A percentile compares a stretch with the other conserved stretches of the same genome.
These are phyloP conservation scores for Neogale vison DNA, from an alignment of 2,113 vertebrate species.

Conservation along the genomic window DNA sequence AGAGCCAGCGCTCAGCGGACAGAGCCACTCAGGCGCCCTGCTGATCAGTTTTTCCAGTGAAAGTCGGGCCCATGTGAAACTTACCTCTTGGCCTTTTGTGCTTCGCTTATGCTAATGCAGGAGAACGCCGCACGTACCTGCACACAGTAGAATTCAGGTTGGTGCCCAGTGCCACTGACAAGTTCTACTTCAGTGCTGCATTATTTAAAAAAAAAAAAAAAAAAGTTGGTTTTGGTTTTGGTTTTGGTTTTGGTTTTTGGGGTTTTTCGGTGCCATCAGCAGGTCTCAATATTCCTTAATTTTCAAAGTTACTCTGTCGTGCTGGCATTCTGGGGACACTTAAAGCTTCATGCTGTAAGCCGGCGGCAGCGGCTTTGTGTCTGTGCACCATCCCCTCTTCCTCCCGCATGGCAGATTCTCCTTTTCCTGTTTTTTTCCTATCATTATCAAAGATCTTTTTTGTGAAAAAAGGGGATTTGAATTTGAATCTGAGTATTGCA, in stretches of 20 bases:
- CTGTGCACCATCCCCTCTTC: not conserved
- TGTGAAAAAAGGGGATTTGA: not conserved
- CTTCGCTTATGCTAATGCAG: not conserved
- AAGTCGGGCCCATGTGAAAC: not conserved
- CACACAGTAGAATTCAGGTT: not conserved
- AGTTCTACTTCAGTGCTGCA: not conserved
- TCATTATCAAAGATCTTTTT: too few species aligned
- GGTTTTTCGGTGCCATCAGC: not conserved
- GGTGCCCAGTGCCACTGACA: not conserved
- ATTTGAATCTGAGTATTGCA: not conserved
- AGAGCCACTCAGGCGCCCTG: not conserved
- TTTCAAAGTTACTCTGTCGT: not conserved
- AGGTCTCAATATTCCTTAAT: not conserved
- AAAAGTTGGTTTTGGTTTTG: too few species aligned
- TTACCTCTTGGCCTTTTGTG: not conserved
- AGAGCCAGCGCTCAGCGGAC: not conserved
- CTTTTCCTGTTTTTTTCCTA: not conserved
- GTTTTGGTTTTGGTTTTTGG: too few species aligned
- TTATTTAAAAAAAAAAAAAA: not conserved
- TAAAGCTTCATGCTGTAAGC: fast-evolving
- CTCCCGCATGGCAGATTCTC: not conserved
- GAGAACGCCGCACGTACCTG: not conserved
- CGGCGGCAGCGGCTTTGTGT: fast-evolving
- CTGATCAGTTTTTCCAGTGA: not conserved
- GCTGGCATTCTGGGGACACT: too few species aligned